phyloP scores from a whole-genome alignment of 2,888 invertebrate genomes.

The Zonitis immaculata region DNA sequence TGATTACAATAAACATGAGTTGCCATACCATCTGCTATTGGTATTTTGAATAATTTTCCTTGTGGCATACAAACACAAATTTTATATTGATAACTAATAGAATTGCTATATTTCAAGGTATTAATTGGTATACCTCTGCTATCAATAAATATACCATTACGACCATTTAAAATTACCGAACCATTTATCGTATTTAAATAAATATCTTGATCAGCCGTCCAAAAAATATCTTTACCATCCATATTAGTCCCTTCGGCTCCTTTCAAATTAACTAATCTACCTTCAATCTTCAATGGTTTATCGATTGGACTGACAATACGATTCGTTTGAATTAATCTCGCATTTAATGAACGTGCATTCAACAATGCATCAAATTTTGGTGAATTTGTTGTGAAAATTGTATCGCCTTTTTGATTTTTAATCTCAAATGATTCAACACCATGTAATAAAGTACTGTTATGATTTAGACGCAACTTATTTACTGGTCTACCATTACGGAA shows the following conservation, averaged over 20 bases:
- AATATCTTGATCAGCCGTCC: constrained; percentile 77
- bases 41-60: constrained; percentile 76
- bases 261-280: constrained; percentile 65
- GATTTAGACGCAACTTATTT: constrained; percentile 55
- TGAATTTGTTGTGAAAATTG: constrained; percentile 71
- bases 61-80: constrained; percentile 88
- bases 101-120: constrained; percentile 44
- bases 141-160: constrained; percentile 68
- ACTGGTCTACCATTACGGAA: constrained; percentile 44
- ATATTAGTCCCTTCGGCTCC: constrained; percentile 77
- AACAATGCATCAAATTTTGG: constrained; percentile 68
- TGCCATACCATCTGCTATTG: constrained; percentile 57
- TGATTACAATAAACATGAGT: constrained; percentile 58
- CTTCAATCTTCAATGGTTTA: constrained; percentile 61
- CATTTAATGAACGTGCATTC: constrained; percentile 60
- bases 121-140: constrained; percentile 68
- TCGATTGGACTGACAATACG: constrained; percentile 70
- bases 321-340: constrained; percentile 65
- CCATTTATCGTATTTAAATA: constrained; percentile 72
- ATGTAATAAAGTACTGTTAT: constrained; percentile 62
- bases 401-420: constrained; percentile 56
- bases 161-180: constrained; percentile 63
- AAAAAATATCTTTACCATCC: constrained; percentile 66
- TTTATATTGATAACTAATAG: constrained; percentile 65
- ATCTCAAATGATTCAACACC: constrained; percentile 63